These are phyloP conservation scores for Erythrolamprus reginae DNA, from an alignment of 2,113 vertebrate species.

Conservation along the genomic window DNA sequence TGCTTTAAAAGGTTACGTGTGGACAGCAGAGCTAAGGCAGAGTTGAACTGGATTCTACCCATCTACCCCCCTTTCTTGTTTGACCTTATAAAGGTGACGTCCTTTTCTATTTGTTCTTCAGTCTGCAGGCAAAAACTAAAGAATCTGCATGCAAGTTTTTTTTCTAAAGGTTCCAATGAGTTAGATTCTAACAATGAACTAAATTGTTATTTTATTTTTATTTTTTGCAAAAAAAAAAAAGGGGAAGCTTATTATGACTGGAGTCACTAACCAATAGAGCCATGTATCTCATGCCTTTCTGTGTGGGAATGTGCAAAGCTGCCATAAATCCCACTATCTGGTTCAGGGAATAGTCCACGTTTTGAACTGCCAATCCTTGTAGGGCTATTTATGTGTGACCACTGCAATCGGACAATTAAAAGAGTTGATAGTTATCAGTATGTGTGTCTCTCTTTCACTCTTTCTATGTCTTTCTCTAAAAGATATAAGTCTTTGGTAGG, in stretches of 20 bases:
- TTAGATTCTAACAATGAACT: not conserved
- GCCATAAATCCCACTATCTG: not conserved
- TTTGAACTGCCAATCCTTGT: not conserved
- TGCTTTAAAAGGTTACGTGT: conserved; percentile 17
- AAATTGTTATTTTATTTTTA: not conserved
- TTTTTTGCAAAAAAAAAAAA: not conserved
- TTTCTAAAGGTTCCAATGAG: not conserved
- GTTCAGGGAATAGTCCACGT: not conserved
- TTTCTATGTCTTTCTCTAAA: not conserved
- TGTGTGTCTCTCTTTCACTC: not conserved
- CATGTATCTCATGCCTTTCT: not conserved
- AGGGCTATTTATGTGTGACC: not conserved
- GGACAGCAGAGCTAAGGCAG: not conserved
- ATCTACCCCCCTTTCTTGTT: not conserved
- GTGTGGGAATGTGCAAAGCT: not conserved
- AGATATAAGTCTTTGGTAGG: too few species aligned
- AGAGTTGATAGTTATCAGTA: not conserved
- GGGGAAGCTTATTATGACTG: not conserved
- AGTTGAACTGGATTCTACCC: not conserved
- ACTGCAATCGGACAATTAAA: not conserved
- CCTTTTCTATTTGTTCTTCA: conserved; percentile 20
- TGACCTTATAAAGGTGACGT: not conserved
- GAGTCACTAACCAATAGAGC: not conserved
- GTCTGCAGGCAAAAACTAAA: not conserved
- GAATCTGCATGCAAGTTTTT: not conserved